Evolutionary conservation across 1,140 invertebrate genomes (phyloP).

Genomic region (Anoplophora glabripennis): DNA sequence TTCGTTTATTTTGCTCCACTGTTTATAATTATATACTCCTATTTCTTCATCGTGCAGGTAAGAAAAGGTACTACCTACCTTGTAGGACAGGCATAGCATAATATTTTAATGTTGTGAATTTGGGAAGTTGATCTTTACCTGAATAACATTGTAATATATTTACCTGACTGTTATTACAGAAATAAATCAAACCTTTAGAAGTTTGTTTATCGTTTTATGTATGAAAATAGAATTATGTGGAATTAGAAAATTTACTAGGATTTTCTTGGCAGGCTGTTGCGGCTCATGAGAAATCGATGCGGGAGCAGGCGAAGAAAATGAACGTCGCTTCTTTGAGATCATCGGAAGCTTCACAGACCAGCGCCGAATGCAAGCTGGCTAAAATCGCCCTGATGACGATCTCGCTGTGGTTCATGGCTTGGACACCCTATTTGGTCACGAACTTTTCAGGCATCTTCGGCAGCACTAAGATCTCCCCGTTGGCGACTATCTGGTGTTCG

Average conservation of each 20-base stretch:
- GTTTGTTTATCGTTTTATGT: too few species aligned
- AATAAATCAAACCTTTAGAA: too few species aligned
- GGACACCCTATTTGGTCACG: conserved; percentile 81
- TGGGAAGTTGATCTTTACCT: too few species aligned
- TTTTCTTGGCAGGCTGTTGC: conserved; percentile 60
- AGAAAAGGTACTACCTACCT: too few species aligned
- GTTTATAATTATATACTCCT: conserved; percentile 70
- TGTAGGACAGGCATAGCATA: too few species aligned
- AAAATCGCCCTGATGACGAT: conserved; percentile 82
- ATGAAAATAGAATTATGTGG: background rate
- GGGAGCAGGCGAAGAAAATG: conserved; percentile 83
- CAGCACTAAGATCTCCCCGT: conserved; percentile 62
- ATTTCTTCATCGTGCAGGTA: conserved; percentile 74
- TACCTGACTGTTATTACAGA: background rate
- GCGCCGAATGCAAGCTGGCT: conserved; percentile 72
- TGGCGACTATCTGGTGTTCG: conserved; percentile 75
- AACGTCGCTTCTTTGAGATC: conserved; percentile 75
- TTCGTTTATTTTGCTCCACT: conserved; percentile 73
- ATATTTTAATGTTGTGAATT: too few species aligned
- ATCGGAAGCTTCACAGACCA: conserved; percentile 62
- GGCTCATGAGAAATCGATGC: conserved; percentile 77
- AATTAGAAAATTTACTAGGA: background rate
- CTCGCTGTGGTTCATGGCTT: conserved; percentile 78
- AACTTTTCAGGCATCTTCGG: conserved; percentile 75
- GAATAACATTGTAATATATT: background rate